These are phyloP conservation scores for Antitype chi DNA, from an alignment of 2,888 invertebrate species.

Conservation along the genomic window DNA sequence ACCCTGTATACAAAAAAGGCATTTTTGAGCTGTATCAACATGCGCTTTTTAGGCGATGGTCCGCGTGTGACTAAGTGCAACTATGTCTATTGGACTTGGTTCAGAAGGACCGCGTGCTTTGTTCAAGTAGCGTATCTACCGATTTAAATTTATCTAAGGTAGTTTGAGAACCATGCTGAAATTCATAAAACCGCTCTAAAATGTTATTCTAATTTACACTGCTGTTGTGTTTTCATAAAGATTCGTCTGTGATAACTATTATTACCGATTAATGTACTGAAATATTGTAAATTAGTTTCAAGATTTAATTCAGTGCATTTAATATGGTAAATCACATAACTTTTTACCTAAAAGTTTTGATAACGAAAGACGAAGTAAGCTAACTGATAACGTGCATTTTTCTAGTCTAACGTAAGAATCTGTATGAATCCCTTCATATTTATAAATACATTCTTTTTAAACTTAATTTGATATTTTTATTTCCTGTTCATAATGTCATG, in stretches of 20 bases:
- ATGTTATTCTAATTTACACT: conserved; percentile 5
- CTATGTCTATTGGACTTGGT: too few relatives aligned
- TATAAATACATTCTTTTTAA: conserved; percentile 62
- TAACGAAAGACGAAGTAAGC: conserved; percentile 27
- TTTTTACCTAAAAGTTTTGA: conserved; percentile 10
- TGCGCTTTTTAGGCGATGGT: too few relatives aligned
- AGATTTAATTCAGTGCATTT: conserved; percentile 41
- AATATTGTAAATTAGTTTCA: conserved; percentile 31
- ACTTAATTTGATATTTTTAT: conserved; percentile 25
- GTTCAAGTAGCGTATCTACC: too few relatives aligned
- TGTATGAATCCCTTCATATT: conserved; percentile 66
- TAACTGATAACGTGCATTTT: conserved; percentile 52
- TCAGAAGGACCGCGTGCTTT: too few relatives aligned
- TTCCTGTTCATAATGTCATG: conserved; percentile 5
- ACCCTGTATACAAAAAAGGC: too few relatives aligned
- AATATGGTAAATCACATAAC: conserved; percentile 21
- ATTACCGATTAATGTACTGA: conserved; percentile 32
- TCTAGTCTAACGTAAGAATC: conserved; percentile 74
- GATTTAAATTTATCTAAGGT: too few relatives aligned
- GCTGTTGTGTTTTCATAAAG: conserved; percentile 11
- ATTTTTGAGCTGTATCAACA: too few relatives aligned
- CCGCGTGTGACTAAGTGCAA: too few relatives aligned
- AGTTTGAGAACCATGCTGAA: conserved; percentile 12
- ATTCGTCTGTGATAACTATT: conserved; percentile 14
- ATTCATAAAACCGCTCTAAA: background rate